Evolutionary conservation across 2,797 vertebrate species (phyloP), one percentile per base, ranked within the genome.

Genomic region (Manis crassicaudata): DNA sequence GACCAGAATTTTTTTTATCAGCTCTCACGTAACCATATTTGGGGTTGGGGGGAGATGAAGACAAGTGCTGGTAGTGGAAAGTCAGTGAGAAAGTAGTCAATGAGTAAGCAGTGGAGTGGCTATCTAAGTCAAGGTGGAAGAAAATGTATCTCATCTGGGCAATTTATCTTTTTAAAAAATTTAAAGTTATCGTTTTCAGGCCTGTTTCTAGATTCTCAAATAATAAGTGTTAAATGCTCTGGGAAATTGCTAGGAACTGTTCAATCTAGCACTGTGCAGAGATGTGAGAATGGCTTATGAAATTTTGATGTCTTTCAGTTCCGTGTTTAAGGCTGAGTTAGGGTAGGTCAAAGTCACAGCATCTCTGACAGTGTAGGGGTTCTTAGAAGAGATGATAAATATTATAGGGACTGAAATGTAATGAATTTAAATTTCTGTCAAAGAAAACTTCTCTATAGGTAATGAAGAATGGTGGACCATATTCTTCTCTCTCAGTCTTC

Each of bases 141-240:
- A 93, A 76, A 88, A 58, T 79, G 0, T 56, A 67, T 62, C 50
- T 90, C 62, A 46, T 56, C 35, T n/a, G 46, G 35, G 25, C 29
- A 11, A 62, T 70, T 63, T 90, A 46, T 46, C 46, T 46, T 12
- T 46, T 46, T 46, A 46, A 46, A 46, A 46, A 46, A 46, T 46
- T 46, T 2, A 46, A 82, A 90, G 23, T 88, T 62, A 35, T 72
- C 13, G 37, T 92, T 92, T 54, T 12, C 40, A 60, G 35, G 65
- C 29, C 35, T 75, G n/a, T 77, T 96, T 77, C 50, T 88, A 95
- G 70, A 90, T 7, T 79, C 67, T 60, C 29, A 86, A 46, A 46
- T 11, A 46, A 21, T 40, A 60, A 58, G 46, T 46, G 46, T 12
- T 40, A 46, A 83, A 65, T 29, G 35, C 75, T 52, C 37, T 62